These are phyloP conservation scores for Dolichoris vasculosae DNA, from an alignment of 1,140 invertebrate genomes.

Conservation along the genomic window DNA sequence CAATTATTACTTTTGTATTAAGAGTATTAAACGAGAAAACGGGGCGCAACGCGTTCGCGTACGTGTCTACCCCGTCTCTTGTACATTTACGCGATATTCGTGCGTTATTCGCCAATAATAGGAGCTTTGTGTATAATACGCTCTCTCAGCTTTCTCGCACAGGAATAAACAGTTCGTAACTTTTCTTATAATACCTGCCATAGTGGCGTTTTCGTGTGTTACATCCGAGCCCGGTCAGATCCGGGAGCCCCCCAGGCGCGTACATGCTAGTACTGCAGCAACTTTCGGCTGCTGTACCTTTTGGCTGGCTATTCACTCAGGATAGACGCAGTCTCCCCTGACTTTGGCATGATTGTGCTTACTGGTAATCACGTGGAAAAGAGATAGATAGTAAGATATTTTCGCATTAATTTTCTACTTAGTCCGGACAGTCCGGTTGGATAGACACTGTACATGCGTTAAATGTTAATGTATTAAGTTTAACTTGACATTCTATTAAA, in stretches of 20 bases:
- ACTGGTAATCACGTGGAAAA: not conserved
- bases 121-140: conserved; percentile 24
- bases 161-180: not conserved
- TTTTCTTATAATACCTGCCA: conserved; percentile 30
- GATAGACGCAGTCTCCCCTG: not conserved
- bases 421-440: too few relatives aligned
- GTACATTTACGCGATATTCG: not conserved
- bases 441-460: too few relatives aligned
- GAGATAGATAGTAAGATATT: not conserved
- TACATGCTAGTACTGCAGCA: not conserved
- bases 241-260: not conserved
- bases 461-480: too few relatives aligned
- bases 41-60: not conserved
- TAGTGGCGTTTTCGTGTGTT: not conserved
- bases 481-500: too few relatives aligned
- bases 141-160: not conserved
- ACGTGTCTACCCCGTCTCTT: not conserved
- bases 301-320: too few relatives aligned
- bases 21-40: conserved; percentile 43
- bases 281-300: not conserved
- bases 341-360: not conserved
- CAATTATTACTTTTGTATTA: conserved; percentile 55
- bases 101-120: conserved; percentile 19
- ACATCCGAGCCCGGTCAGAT: not conserved
- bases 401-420: not conserved